Percentiles rank a stretch among this genome's conserved stretches.
These are phyloP conservation scores for Sarcophaga bullata DNA, from an alignment of 1,140 invertebrate genomes.

Conservation along the genomic window DNA sequence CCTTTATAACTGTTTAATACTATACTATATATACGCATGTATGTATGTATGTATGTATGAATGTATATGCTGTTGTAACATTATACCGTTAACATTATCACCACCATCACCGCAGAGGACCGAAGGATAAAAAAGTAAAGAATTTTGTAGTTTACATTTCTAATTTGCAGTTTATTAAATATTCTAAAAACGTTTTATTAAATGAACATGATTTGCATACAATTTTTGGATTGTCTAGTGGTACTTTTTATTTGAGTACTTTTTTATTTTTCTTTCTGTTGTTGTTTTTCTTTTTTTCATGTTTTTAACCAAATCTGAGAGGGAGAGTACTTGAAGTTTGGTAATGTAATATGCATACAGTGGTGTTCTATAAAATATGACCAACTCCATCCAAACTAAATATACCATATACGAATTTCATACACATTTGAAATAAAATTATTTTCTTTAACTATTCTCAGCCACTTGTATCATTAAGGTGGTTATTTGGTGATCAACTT, in stretches of 20 bases:
- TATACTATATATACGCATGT: neutral
- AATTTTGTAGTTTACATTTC: slow-evolving; percentile 30
- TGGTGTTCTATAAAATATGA: too few relatives aligned
- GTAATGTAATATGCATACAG: too few relatives aligned
- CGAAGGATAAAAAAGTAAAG: neutral
- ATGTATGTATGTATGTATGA: too few relatives aligned
- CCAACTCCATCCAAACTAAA: too few relatives aligned
- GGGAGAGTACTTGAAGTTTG: too few relatives aligned
- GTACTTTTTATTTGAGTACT: neutral
- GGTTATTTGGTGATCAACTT: too few relatives aligned
- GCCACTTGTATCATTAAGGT: too few relatives aligned
- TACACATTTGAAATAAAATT: too few relatives aligned
- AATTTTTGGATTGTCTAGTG: neutral
- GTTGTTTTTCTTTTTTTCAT: too few relatives aligned
- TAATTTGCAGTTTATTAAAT: slow-evolving; percentile 38
- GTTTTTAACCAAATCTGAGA: too few relatives aligned
- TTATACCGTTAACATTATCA: slow-evolving; percentile 32
- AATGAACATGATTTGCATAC: slow-evolving; percentile 36
- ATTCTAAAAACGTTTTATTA: slow-evolving; percentile 35
- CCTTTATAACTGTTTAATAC: slow-evolving; percentile 15
- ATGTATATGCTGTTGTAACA: slow-evolving; percentile 12
- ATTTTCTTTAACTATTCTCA: too few relatives aligned
- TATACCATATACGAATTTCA: too few relatives aligned
- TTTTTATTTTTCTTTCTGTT: neutral
- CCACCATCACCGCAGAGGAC: neutral